A percentile compares a stretch with the other conserved stretches of the same genome.
These are phyloP conservation scores for Phyllotreta striolata DNA, from an alignment of 2,888 invertebrate genomes.

Conservation along the genomic window DNA sequence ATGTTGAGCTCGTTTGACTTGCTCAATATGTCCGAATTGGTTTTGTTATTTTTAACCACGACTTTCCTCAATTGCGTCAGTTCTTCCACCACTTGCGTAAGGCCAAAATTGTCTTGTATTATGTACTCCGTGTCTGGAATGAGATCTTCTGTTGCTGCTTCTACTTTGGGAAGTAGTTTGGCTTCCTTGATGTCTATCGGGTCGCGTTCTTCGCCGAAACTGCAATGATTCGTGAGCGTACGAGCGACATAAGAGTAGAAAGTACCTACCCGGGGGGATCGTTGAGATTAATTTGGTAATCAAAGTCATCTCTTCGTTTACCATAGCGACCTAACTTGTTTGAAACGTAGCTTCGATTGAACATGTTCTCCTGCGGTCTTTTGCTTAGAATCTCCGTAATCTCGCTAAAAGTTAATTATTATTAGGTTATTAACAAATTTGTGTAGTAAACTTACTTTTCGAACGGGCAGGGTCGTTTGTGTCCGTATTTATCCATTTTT, in stretches of 20 bases:
- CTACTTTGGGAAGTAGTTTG: constrained; percentile 19
- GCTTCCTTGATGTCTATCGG: constrained; percentile 22
- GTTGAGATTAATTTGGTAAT: constrained; percentile 35
- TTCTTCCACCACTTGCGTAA: constrained; percentile 32
- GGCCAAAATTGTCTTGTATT: constrained; percentile 29
- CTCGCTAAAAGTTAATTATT: constrained; percentile 34
- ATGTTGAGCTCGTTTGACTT: constrained; percentile 32
- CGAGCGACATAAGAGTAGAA: neutral
- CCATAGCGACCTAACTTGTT: constrained; percentile 18
- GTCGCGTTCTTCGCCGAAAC: constrained; percentile 11
- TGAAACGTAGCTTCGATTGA: constrained; percentile 22
- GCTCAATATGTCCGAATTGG: constrained; percentile 29
- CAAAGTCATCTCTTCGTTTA: constrained; percentile 18
- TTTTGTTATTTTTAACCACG: constrained; percentile 31
- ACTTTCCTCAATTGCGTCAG: constrained; percentile 31
- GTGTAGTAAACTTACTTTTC: constrained; percentile 36
- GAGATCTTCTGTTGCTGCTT: constrained; percentile 14
- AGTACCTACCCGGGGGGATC: constrained; percentile 38
- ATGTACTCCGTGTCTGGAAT: constrained; percentile 27
- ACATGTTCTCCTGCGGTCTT: constrained; percentile 37
- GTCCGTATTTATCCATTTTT: constrained; percentile 33
- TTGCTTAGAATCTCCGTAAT: constrained; percentile 40
- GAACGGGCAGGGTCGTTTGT: constrained; percentile 39
- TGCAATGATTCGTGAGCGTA: neutral
- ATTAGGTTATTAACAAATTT: neutral